Conservation (phyloP, 2,888 invertebrate species). For the Mamestra brassicae region DNA sequence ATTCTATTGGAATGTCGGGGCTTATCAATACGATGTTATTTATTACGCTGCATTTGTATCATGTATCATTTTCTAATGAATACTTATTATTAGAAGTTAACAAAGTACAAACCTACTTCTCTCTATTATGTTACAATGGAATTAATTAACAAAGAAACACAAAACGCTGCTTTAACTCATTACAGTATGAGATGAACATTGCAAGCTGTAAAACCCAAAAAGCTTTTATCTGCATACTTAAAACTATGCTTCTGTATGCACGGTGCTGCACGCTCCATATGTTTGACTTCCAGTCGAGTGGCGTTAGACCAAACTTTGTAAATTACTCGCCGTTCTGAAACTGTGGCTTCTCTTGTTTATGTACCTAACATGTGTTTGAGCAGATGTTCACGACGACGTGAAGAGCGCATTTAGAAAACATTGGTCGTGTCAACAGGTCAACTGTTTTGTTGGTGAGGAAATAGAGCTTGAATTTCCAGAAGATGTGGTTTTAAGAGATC, state of each 20-base stretch:
- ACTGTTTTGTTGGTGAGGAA: neutral
- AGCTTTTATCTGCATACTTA: neutral
- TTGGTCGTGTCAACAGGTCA: constrained; percentile 19
- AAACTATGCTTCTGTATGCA: neutral
- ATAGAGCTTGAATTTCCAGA: neutral
- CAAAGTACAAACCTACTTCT: neutral
- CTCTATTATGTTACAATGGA: neutral
- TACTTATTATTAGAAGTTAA: neutral
- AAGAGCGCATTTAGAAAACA: constrained; percentile 22
- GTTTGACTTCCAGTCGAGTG: constrained; percentile 40
- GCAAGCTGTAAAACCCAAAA: neutral
- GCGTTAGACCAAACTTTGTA: constrained; percentile 47
- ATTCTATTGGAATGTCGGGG: neutral
- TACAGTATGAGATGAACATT: neutral
- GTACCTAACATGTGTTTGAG: constrained; percentile 42
- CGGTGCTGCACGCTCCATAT: constrained; percentile 11
- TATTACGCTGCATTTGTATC: neutral
- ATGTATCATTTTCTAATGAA: neutral
- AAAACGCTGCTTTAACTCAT: neutral
- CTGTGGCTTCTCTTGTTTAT: constrained; percentile 36
- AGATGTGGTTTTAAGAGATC: neutral
- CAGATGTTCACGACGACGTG: constrained; percentile 18
- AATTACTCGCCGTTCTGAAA: constrained; percentile 44
- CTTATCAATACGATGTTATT: neutral
- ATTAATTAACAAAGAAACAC: neutral